Base-by-base conservation (phyloP, 1,140 invertebrate species). In the Protaetia brevitarsis region DNA sequence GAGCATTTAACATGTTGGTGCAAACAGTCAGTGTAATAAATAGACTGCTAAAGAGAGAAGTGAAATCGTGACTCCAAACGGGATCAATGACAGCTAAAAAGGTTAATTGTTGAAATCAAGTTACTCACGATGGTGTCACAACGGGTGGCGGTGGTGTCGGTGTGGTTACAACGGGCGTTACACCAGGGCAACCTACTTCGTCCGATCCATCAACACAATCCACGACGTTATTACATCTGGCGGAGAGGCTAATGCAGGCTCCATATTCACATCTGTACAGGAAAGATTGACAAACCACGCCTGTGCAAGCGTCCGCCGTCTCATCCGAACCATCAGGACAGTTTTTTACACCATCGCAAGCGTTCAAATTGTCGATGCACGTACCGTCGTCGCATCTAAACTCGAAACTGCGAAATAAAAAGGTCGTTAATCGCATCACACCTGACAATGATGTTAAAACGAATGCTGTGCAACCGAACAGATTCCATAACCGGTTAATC, bases 161-260 rank as follows among this genome's bases (percentile, higher is more conserved):
- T 5, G 36, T 36, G 2, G 34, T 36, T 36, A 34, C 27, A 34
- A 36, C 2, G 27, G 64, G 23, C 7, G 4, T 2, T 6, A 58
- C 61, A 13, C n/a, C 10, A 2, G 2, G 1, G 26, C 65, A 66
- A 1, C 30, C 30, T 2, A 16, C 37, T 68, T 89, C 92, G 75
- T 94, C 92, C 2, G 89, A 89, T 8, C 83, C 83, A 70, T 91
- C 88, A 0, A 78, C 65, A 73, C 90, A 93, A 62, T 92, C 84
- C 30, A 74, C 74, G 1, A 77, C 70, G 0, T 82, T 82, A 74
- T 92, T 81, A 69, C 87, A 89, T 16, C 74, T 76, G 0, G 73
- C 68, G 57, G 83, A 77, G 4, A 10, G 16, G 19, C 3, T 0
- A 7, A 66, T 36, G 23, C 65, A 66, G 1, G 74, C 76, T 3